These are phyloP conservation scores for Mormyrops attenuatus DNA, from an alignment of 2,797 vertebrate species.

Conservation along the genomic window DNA sequence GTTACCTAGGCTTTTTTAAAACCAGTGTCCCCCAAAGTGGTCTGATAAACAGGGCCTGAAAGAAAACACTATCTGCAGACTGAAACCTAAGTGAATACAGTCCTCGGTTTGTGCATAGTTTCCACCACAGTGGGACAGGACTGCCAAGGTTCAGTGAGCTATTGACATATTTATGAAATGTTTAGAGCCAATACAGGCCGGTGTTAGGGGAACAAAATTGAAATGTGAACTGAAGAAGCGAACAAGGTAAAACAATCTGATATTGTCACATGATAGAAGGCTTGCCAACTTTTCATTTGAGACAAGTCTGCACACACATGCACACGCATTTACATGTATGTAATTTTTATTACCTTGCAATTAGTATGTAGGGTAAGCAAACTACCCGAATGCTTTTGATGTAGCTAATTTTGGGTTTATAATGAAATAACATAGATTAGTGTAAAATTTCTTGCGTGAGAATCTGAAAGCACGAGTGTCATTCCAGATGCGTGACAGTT, in stretches of 20 bases:
- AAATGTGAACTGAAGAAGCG: not conserved
- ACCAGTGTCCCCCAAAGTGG: not conserved
- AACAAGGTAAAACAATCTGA: not conserved
- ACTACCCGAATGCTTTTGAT: not conserved
- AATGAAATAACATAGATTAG: not conserved
- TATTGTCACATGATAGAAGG: not conserved
- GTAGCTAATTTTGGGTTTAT: not conserved
- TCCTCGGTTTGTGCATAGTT: not conserved
- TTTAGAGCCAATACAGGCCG: not conserved
- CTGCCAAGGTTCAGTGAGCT: not conserved
- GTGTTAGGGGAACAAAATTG: not conserved
- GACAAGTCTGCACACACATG: not conserved
- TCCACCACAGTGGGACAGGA: not conserved
- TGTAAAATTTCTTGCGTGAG: not conserved
- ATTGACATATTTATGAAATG: slow-evolving; percentile 6
- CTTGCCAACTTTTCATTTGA: not conserved
- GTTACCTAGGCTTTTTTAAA: too few species aligned
- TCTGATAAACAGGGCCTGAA: not conserved
- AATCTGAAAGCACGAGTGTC: not conserved
- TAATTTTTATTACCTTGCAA: not conserved
- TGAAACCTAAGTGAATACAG: not conserved
- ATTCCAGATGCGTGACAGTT: not conserved
- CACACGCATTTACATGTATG: not conserved
- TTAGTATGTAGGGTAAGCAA: not conserved
- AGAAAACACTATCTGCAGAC: not conserved